These are phyloP conservation scores for Lacerta bilineata DNA, from an alignment of 2,797 vertebrate species.

Conservation along the genomic window DNA sequence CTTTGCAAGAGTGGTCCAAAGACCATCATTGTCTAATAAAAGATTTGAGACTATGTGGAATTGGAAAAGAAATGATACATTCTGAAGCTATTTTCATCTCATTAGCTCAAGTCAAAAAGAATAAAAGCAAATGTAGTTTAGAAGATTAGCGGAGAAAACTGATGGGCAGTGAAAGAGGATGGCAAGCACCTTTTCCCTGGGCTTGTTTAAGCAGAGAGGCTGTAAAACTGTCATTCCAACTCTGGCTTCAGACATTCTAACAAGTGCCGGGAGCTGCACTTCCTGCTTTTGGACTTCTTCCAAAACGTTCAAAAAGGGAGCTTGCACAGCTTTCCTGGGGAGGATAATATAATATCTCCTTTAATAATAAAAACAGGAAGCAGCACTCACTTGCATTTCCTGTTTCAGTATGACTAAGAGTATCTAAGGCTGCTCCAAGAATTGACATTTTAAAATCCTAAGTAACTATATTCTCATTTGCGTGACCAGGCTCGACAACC, in stretches of 20 bases:
- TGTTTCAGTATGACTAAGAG: not conserved
- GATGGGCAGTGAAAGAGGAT: conserved; percentile 30
- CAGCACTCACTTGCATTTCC: conserved; percentile 1
- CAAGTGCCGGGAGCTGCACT: not conserved
- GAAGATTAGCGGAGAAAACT: conserved; percentile 70
- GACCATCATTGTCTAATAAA: conserved; percentile 79
- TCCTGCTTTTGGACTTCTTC: not conserved
- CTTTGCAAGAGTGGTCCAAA: conserved; percentile 71
- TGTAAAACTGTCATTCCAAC: not conserved
- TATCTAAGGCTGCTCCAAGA: not conserved
- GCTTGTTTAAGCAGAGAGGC: not conserved
- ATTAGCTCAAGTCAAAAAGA: conserved; percentile 81
- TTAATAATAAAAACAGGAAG: not conserved
- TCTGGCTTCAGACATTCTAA: not conserved
- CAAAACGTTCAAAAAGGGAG: not conserved
- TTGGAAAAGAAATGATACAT: conserved; percentile 74
- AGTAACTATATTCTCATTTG: not conserved
- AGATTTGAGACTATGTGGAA: conserved; percentile 73
- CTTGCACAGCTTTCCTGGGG: not conserved
- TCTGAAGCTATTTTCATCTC: conserved; percentile 79
- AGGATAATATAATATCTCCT: too few species aligned
- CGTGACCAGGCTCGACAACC: too few species aligned
- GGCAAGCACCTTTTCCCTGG: not conserved
- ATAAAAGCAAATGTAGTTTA: conserved; percentile 77
- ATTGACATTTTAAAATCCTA: not conserved